phyloP scores from a whole-genome alignment of 2,888 invertebrate genomes.

The Notodonta dromedarius region DNA sequence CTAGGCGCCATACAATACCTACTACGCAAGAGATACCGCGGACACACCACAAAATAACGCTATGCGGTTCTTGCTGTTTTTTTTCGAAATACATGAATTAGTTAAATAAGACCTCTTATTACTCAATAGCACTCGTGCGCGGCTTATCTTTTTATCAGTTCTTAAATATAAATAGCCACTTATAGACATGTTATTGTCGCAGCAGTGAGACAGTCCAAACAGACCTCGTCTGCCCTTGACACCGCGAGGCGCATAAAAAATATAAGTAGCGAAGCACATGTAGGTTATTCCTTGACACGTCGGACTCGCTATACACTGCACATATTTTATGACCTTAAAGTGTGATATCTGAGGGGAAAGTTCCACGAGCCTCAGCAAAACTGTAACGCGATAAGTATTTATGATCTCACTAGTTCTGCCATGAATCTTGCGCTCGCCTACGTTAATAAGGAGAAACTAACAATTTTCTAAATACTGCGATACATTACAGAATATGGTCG shows the following conservation, averaged over 20 bases:
- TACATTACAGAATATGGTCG: slow-evolving; percentile 69
- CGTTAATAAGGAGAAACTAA: too few relatives aligned
- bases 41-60: too few relatives aligned
- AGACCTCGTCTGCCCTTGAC: slow-evolving; percentile 37
- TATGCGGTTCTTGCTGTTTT: not conserved
- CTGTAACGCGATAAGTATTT: not conserved
- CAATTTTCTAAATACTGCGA: not conserved
- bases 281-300: not conserved
- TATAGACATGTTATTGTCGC: not conserved
- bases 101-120: not conserved
- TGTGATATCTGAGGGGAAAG: slow-evolving; percentile 6
- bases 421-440: too few relatives aligned
- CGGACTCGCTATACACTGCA: slow-evolving; percentile 5
- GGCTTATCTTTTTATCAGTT: not conserved
- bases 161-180: not conserved
- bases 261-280: not conserved
- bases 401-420: too few relatives aligned
- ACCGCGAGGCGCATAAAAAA: slow-evolving; percentile 16
- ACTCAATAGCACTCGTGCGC: not conserved
- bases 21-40: too few relatives aligned
- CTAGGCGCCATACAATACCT: not conserved
- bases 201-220: not conserved
- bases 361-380: slow-evolving; percentile 8
- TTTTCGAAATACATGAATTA: not conserved
- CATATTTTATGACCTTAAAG: slow-evolving; percentile 11